Evolutionary conservation across 2,113 vertebrate genomes (phyloP), one percentile per base, ranked within the genome.

Genomic region (Boleophthalmus pectinirostris): DNA sequence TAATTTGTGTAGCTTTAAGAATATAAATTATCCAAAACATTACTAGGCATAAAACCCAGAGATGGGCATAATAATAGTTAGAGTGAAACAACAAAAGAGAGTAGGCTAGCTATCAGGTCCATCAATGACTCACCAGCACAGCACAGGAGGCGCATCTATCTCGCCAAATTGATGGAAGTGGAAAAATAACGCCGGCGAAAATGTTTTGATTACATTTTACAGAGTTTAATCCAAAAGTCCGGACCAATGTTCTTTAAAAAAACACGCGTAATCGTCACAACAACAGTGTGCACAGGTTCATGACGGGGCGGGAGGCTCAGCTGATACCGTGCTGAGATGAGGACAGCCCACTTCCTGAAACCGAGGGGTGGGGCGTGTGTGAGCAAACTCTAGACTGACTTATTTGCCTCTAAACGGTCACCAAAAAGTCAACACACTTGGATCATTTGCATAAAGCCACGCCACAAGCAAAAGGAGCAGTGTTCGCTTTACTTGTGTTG

Each of bases 51-150:
- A 43, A 57, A 53, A 20, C 43, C 10, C 51, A 33, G 3, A 15
- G 0, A n/a, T 65, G 20, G 2, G 7, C 25, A 16, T 23, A 54
- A n/a, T 1, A 45, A 43, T 43, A 14, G 61, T 25, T 47, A 5
- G 0, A 56, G 12, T 10, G 13, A 23, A 29, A n/a, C n/a, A 6
- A 67, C 38, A 18, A 49, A 56, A 21, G 38, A 10, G n/a, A 79
- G 25, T 74, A 47, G 46, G 64, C 73, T 74, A 56, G 81, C 75
- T 23, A 68, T 72, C 74, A 85, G 82, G 80, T 79, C 84, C 85
- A 87, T 83, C 68, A 79, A 56, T 90, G 91, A 93, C 92, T 93
- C 91, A 92, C 92, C 89, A 73, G 82, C 56, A 68, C 49, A 82
- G 46, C 78, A 29, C 60, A 75, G 47, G 53, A 74, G 24, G 56